Base-by-base conservation (phyloP, 2,888 invertebrate genomes). In the Eucriotettix oculatus region DNA sequence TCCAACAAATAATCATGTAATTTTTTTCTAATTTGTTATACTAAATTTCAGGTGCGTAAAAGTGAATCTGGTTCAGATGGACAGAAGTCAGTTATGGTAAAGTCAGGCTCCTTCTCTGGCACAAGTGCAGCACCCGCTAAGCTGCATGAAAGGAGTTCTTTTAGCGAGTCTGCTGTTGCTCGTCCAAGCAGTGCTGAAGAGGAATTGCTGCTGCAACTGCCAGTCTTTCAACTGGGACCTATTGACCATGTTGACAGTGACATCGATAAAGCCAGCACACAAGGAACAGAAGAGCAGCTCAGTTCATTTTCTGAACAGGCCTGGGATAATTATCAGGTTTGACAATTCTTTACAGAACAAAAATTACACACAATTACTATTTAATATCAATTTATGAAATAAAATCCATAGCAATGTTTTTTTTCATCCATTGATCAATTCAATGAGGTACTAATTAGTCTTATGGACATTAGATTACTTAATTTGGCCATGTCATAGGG, bases 281-380 rank as follows among this genome's bases (percentile, higher is more conserved):
- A 62, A 56, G 61, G 57, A 17, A 68, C 67, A 1, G 87, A 87
- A 70, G 86, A 85, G 69, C 85, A 86, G 66, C 84, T 85, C 69
- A 90, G 89, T 69, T 84, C 83, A n/a, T 84, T 90, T 72, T 91
- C 90, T 1, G 94, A 94, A 73, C 89, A 90, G 68, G 91, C 92
- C 56, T 95, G 95, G 95, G 95, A 95, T 74, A 90, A 89, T 74
- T 95, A 93, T 78, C 93, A 90, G 83, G 90, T 88, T 68, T 59
- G 29, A 29, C 29, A 29, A 29, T 29, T 29, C 2, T 29, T 29
- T 29, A 29, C 29, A 29, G 29, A 2, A 29, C 7, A 29, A 29
- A 29, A 2, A 29, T 29, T 2, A 2, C 29, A 29, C 7, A 5
- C 3, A 29, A 29, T 29, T 29, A 29, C 2, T 29, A 5, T 29